Percentiles rank a stretch among this genome's conserved stretches.
Evolutionary conservation across 2,113 vertebrate species (phyloP).

Genomic region (Ptilorrhoa leucosticta): DNA sequence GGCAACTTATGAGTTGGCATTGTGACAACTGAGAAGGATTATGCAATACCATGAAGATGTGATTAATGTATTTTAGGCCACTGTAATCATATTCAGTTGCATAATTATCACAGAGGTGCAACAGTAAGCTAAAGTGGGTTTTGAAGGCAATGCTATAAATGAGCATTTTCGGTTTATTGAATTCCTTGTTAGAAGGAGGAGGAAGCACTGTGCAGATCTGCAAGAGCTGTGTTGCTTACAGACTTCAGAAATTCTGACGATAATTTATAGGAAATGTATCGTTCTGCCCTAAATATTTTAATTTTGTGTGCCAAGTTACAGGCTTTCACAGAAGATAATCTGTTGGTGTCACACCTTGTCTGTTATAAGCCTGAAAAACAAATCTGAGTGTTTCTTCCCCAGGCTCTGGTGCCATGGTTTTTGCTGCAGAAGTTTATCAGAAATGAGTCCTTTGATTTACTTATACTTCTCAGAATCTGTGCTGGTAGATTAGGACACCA

Average conservation of each 20-base stretch:
- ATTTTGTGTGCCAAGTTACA: neutral
- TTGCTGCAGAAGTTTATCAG: neutral
- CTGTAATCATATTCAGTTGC: neutral
- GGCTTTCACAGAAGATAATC: neutral
- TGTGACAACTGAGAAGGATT: slow-evolving; percentile 20
- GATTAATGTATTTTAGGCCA: slow-evolving; percentile 53
- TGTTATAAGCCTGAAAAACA: neutral
- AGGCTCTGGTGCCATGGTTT: neutral
- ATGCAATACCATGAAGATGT: slow-evolving; percentile 23
- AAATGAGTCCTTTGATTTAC: neutral
- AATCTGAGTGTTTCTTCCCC: neutral
- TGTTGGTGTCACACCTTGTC: neutral
- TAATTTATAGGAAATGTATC: neutral
- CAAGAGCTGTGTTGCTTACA: neutral
- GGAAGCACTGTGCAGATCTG: neutral
- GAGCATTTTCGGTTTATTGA: neutral
- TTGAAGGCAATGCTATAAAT: neutral
- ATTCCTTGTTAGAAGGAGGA: neutral
- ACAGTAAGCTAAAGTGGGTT: neutral
- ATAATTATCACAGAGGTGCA: slow-evolving; percentile 46
- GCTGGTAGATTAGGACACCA: neutral
- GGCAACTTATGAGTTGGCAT: slow-evolving; percentile 25
- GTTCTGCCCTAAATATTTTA: slow-evolving; percentile 1
- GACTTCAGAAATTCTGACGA: neutral
- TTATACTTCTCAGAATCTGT: neutral